phyloP scores from a whole-genome alignment of 2,888 invertebrate genomes.

The Boloria euphrosyne region DNA sequence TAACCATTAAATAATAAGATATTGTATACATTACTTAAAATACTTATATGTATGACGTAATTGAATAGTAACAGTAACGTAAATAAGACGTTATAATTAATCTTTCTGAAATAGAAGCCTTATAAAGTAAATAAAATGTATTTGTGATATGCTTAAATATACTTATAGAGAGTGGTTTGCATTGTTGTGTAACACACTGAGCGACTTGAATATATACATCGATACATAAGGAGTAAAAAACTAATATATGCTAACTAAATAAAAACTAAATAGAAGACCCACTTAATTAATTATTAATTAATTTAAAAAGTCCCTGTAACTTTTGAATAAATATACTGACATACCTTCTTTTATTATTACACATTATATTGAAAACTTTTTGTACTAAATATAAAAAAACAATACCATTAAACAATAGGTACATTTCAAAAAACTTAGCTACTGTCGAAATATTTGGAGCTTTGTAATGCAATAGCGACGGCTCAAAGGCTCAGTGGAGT shows the following conservation, averaged over 20 bases:
- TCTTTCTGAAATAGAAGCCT: slow-evolving; percentile 8
- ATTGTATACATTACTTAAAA: not conserved
- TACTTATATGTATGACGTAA: not conserved
- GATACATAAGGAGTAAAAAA: no score
- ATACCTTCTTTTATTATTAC: no score
- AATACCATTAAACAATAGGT: slow-evolving; percentile 5
- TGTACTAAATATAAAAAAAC: no score
- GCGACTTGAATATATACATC: no score
- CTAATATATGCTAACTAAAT: no score
- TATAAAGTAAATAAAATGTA: slow-evolving; percentile 11
- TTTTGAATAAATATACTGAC: no score
- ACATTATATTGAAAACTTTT: no score
- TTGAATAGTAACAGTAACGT: slow-evolving; percentile 2
- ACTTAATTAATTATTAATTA: no score
- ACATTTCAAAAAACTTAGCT: slow-evolving; percentile 22
- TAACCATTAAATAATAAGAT: no score
- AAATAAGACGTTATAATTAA: slow-evolving; percentile 14
- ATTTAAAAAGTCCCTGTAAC: no score
- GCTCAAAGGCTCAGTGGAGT: slow-evolving; percentile 48
- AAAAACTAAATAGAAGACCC: no score
- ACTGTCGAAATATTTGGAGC: not conserved
- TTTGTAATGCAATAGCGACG: slow-evolving; percentile 40
- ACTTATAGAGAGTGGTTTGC: not conserved
- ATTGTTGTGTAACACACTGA: not conserved
- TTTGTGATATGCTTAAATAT: slow-evolving; percentile 4